Conservation (phyloP, 2,113 vertebrate genomes). For the Bolborhynchus lineola region DNA sequence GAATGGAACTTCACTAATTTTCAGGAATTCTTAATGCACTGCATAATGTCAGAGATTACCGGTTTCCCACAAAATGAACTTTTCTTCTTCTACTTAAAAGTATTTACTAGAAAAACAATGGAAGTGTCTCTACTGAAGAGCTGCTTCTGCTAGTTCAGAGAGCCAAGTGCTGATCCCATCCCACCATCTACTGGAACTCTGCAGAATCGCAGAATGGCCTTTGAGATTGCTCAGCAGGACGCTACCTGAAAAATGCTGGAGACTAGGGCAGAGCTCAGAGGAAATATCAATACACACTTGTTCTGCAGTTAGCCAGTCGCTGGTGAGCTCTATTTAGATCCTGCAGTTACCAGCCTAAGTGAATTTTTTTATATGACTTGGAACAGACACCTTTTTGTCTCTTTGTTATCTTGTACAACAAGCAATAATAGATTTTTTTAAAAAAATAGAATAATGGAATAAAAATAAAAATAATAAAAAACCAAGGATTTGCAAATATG, state of each 20-base stretch:
- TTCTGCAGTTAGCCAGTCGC: background rate
- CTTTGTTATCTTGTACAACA: background rate
- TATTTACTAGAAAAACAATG: background rate
- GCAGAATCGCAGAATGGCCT: background rate
- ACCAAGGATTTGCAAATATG: background rate
- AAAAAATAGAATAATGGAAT: background rate
- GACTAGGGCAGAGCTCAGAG: background rate
- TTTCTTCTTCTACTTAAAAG: background rate
- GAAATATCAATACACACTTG: background rate
- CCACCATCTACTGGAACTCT: conserved; percentile 54
- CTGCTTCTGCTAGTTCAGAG: background rate
- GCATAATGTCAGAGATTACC: background rate
- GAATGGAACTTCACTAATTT: conserved; percentile 15
- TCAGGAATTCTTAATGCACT: background rate
- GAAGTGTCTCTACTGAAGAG: background rate
- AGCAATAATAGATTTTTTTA: background rate
- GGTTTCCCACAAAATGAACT: background rate
- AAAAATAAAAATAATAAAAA: too few relatives aligned
- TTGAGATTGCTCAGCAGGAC: background rate
- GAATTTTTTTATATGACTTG: background rate
- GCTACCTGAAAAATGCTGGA: background rate
- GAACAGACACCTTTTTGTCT: background rate
- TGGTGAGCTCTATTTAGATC: background rate
- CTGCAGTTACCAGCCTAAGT: background rate
- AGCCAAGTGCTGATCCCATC: background rate